Percentiles rank a stretch among this genome's conserved stretches.
phyloP scores from a whole-genome alignment of 2,113 vertebrate genomes.

The Tetraodon nigroviridis region DNA sequence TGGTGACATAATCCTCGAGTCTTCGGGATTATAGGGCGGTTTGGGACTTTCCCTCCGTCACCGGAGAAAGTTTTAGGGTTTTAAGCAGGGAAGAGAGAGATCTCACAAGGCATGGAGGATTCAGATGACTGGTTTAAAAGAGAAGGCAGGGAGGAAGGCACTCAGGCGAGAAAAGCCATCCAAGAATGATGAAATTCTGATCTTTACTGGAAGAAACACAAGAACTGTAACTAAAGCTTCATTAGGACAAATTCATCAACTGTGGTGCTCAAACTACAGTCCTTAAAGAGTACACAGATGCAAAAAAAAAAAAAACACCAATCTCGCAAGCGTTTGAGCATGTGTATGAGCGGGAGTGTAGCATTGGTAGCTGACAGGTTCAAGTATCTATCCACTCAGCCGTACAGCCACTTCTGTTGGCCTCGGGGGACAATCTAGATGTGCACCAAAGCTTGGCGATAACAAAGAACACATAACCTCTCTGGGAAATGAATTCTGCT shows the following conservation, averaged over 20 bases:
- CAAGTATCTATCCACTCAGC: conserved; percentile 71
- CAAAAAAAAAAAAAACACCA: neutral
- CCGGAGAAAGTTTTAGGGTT: conserved; percentile 36
- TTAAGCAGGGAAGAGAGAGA: conserved; percentile 39
- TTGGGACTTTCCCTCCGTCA: conserved; percentile 39
- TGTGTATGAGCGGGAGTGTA: conserved; percentile 55
- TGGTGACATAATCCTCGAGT: conserved; percentile 45
- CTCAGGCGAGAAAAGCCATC: conserved; percentile 42
- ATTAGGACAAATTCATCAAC: conserved; percentile 18
- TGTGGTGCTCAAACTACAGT: conserved; percentile 14
- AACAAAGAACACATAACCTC: conserved; percentile 62
- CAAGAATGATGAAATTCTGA: conserved; percentile 34
- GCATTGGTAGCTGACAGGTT: conserved; percentile 71
- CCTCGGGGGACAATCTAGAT: conserved; percentile 68
- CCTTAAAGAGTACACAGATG: neutral
- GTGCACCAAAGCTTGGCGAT: conserved; percentile 68
- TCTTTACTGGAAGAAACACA: conserved; percentile 37
- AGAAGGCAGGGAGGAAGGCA: conserved; percentile 39
- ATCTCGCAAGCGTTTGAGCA: neutral
- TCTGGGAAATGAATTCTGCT: conserved; percentile 69
- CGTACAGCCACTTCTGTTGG: conserved; percentile 60
- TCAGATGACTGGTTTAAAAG: conserved; percentile 29
- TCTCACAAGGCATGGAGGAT: conserved; percentile 37
- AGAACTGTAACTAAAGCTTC: neutral
- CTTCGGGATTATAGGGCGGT: conserved; percentile 36